A percentile compares a stretch with the other conserved stretches of the same genome.
Conservation (phyloP, 2,797 vertebrate species). For the Oryzias dopingdopingensis region DNA sequence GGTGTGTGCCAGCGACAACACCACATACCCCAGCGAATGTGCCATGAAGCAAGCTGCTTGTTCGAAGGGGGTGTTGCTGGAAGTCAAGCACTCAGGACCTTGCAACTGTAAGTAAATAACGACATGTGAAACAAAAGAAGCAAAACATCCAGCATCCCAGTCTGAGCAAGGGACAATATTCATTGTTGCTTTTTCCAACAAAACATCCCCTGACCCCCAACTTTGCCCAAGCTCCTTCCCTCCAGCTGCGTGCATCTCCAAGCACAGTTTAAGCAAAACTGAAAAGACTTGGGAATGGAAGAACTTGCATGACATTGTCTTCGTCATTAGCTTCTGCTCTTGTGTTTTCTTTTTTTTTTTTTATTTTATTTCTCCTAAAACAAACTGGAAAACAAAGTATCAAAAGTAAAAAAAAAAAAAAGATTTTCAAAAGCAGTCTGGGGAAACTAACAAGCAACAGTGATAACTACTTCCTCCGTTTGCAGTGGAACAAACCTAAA, state of each 20-base stretch:
- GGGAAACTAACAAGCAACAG: slow-evolving; percentile 51
- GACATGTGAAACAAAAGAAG: slow-evolving; percentile 52
- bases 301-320: slow-evolving; percentile 76
- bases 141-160: slow-evolving; percentile 36
- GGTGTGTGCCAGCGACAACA: slow-evolving; percentile 97
- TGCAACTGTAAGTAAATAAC: slow-evolving; percentile 98
- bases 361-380: slow-evolving; percentile 31
- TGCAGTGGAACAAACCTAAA: slow-evolving; percentile 70
- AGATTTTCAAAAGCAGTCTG: slow-evolving; percentile 36
- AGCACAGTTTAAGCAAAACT: slow-evolving; percentile 71
- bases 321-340: slow-evolving; percentile 69
- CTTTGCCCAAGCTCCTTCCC: slow-evolving; percentile 47
- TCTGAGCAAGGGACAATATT: slow-evolving; percentile 76
- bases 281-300: slow-evolving; percentile 75
- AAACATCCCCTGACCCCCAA: slow-evolving; percentile 35
- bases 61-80: slow-evolving; percentile 89
- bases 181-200: slow-evolving; percentile 77
- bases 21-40: slow-evolving; percentile 94
- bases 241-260: slow-evolving; percentile 42
- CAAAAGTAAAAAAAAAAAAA: slow-evolving; percentile 23
- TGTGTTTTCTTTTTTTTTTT: slow-evolving; percentile 49
- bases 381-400: slow-evolving; percentile 55
- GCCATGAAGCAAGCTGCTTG: slow-evolving; percentile 97
- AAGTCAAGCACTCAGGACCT: slow-evolving; percentile 97
- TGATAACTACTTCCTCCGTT: slow-evolving; percentile 57